These are phyloP conservation scores for Meloidogyne hapla DNA, from an alignment of 1,140 invertebrate genomes.

Conservation along the genomic window DNA sequence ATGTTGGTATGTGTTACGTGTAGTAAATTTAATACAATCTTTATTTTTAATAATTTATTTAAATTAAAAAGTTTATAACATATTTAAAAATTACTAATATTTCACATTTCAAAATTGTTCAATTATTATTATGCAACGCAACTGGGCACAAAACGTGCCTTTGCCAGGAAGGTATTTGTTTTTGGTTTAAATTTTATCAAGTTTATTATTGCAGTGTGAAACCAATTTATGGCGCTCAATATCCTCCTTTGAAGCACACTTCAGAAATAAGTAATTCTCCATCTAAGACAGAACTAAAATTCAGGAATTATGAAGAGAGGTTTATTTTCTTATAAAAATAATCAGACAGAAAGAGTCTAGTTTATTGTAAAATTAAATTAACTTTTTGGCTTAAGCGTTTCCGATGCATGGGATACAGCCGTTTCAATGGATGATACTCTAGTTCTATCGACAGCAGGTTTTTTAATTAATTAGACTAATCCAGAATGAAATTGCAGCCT, in stretches of 20 bases:
- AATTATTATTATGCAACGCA: neutral
- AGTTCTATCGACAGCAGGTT: constrained; percentile 36
- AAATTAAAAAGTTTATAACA: too few species aligned
- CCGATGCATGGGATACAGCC: constrained; percentile 56
- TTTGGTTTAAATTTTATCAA: too few species aligned
- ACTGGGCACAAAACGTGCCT: neutral
- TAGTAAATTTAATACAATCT: too few species aligned
- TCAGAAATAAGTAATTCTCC: constrained; percentile 5
- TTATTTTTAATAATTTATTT: too few species aligned
- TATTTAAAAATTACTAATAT: too few species aligned
- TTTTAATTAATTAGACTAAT: neutral
- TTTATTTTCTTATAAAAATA: too few species aligned
- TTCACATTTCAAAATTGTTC: too few species aligned
- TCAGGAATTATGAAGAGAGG: constrained; percentile 55
- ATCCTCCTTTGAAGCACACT: constrained; percentile 47
- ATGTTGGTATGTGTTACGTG: too few species aligned
- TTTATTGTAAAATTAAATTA: too few species aligned
- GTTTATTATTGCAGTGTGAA: constrained; percentile 43
- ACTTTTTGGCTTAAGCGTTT: constrained; percentile 44
- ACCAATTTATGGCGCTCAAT: constrained; percentile 53
- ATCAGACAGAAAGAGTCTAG: too few species aligned
- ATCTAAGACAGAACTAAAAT: constrained; percentile 45
- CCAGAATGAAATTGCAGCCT: constrained; percentile 36
- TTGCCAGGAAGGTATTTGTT: neutral
- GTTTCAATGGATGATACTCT: constrained; percentile 48